Conservation (phyloP, 2,888 invertebrate species). For the Calameuta idolon region DNA sequence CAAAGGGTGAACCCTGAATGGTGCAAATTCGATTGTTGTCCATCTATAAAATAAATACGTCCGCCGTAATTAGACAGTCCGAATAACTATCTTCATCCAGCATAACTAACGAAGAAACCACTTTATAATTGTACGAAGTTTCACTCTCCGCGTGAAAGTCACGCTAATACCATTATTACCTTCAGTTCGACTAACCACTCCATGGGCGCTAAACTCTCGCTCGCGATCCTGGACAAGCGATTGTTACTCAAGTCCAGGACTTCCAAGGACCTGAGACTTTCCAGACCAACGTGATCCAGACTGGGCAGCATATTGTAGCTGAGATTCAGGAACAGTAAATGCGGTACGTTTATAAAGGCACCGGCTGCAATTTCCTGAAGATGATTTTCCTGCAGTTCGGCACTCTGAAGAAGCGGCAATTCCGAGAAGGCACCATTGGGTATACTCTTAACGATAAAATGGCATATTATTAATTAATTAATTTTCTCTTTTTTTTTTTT, state of each 20-base stretch:
- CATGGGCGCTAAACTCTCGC: constrained; percentile 78
- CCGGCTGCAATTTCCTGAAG: constrained; percentile 78
- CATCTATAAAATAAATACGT: constrained; percentile 66
- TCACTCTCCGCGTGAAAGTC: constrained; percentile 59
- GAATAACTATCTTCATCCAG: constrained; percentile 46
- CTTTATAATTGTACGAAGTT: constrained; percentile 36
- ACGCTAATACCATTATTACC: constrained; percentile 53
- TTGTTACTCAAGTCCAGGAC: constrained; percentile 88
- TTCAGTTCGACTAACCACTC: constrained; percentile 89
- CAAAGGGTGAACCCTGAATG: constrained; percentile 84
- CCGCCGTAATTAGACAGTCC: constrained; percentile 22
- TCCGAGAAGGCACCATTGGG: constrained; percentile 83
- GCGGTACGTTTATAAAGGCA: constrained; percentile 83
- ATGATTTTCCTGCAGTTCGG: constrained; percentile 85
- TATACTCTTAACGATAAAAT: constrained; percentile 61
- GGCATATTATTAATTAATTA: background rate
- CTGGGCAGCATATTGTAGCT: constrained; percentile 83
- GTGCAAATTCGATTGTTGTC: constrained; percentile 87
- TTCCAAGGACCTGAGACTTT: constrained; percentile 81
- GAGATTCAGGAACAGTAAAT: constrained; percentile 84
- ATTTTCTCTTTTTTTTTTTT: background rate
- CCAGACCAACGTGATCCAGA: constrained; percentile 81
- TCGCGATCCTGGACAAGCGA: constrained; percentile 75
- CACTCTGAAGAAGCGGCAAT: constrained; percentile 78
- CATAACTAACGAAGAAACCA: constrained; percentile 23